phyloP scores from a whole-genome alignment of 1,140 invertebrate genomes.

The Samia ricini region DNA sequence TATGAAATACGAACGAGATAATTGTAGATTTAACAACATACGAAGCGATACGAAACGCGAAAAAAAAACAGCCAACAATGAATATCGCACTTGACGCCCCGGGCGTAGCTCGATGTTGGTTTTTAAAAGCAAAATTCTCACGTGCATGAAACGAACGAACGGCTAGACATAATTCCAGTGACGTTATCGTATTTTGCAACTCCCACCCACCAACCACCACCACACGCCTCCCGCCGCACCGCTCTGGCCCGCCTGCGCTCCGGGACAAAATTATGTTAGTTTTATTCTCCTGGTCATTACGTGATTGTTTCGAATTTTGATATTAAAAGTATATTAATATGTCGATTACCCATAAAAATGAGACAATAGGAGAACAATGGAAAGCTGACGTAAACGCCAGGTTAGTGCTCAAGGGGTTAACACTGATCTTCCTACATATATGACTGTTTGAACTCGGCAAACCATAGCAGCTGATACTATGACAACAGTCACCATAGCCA shows the following conservation, averaged over 20 bases:
- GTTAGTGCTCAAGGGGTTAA: no score
- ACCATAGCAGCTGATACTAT: no score
- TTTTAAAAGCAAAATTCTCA: constrained; percentile 20
- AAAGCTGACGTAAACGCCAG: no score
- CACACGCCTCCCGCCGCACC: background rate
- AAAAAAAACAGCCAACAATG: background rate
- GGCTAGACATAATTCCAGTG: constrained; percentile 24
- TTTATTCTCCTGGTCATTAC: constrained; percentile 23
- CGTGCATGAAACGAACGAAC: constrained; percentile 19
- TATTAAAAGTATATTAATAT: constrained; percentile 12
- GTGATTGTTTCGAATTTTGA: constrained; percentile 27
- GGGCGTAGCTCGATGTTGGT: constrained; percentile 11
- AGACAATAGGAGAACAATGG: no score
- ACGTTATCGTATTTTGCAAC: constrained; percentile 28
- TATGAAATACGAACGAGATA: background rate
- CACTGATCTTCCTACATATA: no score
- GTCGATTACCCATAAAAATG: no score
- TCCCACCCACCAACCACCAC: background rate
- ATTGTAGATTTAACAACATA: background rate
- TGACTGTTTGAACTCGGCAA: no score
- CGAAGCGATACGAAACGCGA: background rate
- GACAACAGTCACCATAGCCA: no score
- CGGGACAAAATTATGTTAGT: constrained; percentile 19
- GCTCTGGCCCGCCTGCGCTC: constrained; percentile 6
- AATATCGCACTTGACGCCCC: constrained; percentile 12